Evolutionary conservation across 2,113 vertebrate species (phyloP).

Genomic region (Panthera tigris): DNA sequence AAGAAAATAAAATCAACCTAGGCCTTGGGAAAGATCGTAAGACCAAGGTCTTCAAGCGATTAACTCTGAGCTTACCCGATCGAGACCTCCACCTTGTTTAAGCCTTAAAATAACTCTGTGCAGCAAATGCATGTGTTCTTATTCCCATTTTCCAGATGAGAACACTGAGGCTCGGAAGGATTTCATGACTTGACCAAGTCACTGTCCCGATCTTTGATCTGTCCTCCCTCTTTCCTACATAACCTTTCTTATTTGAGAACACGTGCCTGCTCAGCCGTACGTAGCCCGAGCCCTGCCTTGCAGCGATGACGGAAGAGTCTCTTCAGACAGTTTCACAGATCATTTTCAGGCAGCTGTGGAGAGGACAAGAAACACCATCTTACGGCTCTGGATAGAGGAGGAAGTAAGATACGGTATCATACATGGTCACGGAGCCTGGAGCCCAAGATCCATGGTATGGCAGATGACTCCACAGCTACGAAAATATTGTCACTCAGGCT

Average conservation of each 20-base stretch:
- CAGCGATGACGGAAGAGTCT: not conserved
- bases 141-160: not conserved
- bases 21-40: not conserved
- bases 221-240: not conserved
- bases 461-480: constrained; percentile 24
- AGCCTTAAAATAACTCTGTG: not conserved
- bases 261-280: not conserved
- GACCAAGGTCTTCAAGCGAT: not conserved
- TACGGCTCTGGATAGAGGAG: not conserved
- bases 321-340: not conserved
- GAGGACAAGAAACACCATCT: not conserved
- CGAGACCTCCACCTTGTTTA: not conserved
- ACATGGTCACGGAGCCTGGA: not conserved
- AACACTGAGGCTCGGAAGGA: not conserved
- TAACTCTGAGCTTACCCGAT: not conserved
- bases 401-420: not conserved
- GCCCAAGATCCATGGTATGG: not conserved
- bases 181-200: not conserved
- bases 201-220: not conserved
- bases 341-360: not conserved
- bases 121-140: not conserved
- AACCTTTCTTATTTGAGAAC: not conserved
- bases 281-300: not conserved
- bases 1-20: not conserved
- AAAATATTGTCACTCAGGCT: not conserved